phyloP scores from a whole-genome alignment of 35 echinoderm and acorn worm species.

The Heliocidaris tuberculata region DNA sequence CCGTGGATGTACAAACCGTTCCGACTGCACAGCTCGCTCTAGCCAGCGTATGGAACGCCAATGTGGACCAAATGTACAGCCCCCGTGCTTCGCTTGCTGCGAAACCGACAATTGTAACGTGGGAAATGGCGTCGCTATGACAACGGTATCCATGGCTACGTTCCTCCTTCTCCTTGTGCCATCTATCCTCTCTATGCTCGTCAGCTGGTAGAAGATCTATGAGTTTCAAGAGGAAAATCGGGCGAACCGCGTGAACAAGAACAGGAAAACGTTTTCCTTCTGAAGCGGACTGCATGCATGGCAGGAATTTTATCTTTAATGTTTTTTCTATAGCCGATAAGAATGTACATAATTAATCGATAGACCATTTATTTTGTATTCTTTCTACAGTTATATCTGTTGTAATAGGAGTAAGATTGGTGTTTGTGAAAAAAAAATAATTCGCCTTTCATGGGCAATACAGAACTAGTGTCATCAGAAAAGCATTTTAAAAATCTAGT shows the following conservation, averaged over 20 bases:
- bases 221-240: background rate
- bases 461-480: too few relatives aligned
- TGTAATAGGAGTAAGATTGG: too few relatives aligned
- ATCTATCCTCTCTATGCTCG: background rate
- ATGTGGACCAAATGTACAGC: conserved; percentile 23
- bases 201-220: background rate
- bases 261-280: background rate
- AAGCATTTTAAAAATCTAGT: too few relatives aligned
- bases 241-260: background rate
- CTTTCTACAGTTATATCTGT: background rate
- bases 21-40: background rate
- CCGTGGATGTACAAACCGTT: conserved; percentile 35
- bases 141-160: conserved; percentile 42
- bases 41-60: conserved; percentile 29
- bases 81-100: conserved; percentile 22
- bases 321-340: background rate
- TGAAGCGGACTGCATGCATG: background rate
- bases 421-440: too few relatives aligned
- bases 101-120: conserved; percentile 29
- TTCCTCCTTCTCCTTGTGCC: conserved; percentile 10
- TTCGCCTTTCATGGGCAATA: too few relatives aligned
- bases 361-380: background rate
- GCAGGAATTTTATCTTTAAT: background rate
- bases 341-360: background rate
- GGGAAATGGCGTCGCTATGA: background rate